Base-by-base conservation (phyloP, 2,888 invertebrate species). In the Drosophila koepferae region DNA sequence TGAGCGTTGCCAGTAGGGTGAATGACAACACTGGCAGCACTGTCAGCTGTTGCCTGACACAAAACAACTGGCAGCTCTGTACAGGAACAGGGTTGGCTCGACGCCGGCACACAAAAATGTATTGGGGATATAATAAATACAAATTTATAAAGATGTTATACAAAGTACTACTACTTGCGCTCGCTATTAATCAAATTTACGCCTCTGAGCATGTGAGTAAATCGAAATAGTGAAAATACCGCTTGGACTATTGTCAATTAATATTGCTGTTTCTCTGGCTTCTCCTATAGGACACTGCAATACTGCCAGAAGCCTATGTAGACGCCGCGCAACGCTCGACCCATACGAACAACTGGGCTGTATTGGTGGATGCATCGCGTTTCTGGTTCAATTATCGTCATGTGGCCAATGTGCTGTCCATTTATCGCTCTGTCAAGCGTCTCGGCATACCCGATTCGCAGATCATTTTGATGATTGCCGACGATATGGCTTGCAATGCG, bases 361-460 rank as follows among this genome's bases (percentile, higher is more conserved):
- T 99, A 16, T 93, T 99, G 63, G 99, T 99, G 0, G 99, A 99
- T 93, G 99, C 99, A 0, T 99, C 99, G 1, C 94, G 99, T 65
- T 99, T 99, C 93, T 99, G 99, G 99, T 99, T 99, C 92, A 99
- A 99, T 93, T 99, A 99, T 93, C 95, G 99, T 8, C 99, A 99
- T 95, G 99, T 99, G 38, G 99, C 99, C 5, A 99, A 99, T 93
- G 99, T 99, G 0, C 93, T 99, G 20, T 99, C 99, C 0, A 98
- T 99, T 74, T 99, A 99, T 92, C 95, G 99, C 14, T 99, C 99
- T 92, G 99, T 99, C 0, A 99, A 99, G 93, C 95, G 99, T 18
- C 94, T 99, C 5, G 99, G 99, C n/a, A 99, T 99, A 84, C 99
- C 99, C 0, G 99, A 99, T 92, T 97, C 97, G 66, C 99, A 99